Evolutionary conservation across 2,113 vertebrate species (phyloP).

Genomic region (Chamaetylas fuelleborni): DNA sequence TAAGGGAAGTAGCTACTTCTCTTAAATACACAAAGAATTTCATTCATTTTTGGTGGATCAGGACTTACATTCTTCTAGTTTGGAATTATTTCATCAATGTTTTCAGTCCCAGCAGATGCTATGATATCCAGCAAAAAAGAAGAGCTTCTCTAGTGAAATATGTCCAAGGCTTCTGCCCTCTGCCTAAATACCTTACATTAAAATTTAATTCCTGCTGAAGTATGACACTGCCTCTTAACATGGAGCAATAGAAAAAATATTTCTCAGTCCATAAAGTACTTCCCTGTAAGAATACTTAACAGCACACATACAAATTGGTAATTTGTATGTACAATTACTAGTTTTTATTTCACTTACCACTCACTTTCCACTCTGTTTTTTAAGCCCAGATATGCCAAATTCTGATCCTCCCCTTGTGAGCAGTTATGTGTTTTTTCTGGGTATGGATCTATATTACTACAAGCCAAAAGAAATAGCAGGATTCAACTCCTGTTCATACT

Average conservation of each 20-base stretch:
- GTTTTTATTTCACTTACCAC: neutral
- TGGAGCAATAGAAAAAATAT: neutral
- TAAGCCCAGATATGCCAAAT: neutral
- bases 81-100: neutral
- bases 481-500: neutral
- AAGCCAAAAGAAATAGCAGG: neutral
- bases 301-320: neutral
- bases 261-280: neutral
- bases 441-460: fast-evolving
- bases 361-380: neutral
- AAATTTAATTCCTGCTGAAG: neutral
- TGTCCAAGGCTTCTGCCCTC: neutral
- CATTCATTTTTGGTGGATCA: neutral
- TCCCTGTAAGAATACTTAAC: neutral
- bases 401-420: neutral
- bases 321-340: neutral
- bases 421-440: neutral
- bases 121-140: neutral
- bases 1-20: neutral
- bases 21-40: neutral
- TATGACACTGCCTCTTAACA: neutral
- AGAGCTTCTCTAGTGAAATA: neutral
- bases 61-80: neutral
- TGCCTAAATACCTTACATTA: neutral
- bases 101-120: neutral